phyloP scores from a whole-genome alignment of 2,888 invertebrate species.

The Dynastes grantii region DNA sequence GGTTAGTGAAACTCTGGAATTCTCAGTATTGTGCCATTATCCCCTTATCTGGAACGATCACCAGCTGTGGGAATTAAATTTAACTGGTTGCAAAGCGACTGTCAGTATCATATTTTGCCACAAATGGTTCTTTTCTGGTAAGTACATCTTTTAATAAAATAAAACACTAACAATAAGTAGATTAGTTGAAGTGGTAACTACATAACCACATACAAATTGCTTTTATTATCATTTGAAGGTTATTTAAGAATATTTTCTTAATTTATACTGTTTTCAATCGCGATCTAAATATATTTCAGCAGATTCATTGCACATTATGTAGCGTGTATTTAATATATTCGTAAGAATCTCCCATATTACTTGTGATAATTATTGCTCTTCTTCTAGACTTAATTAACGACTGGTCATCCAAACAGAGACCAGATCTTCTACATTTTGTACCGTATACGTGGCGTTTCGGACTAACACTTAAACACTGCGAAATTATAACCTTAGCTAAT shows the following conservation, averaged over 20 bases:
- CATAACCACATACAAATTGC: no score
- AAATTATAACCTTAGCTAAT: constrained; percentile 93
- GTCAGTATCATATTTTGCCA: constrained; percentile 94
- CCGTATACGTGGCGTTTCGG: constrained; percentile 98
- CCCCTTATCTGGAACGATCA: constrained; percentile 97
- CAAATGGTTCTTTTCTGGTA: constrained; percentile 93
- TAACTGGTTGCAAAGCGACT: constrained; percentile 96
- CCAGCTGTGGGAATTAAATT: constrained; percentile 93
- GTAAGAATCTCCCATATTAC: no score
- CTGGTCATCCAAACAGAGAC: constrained; percentile 95
- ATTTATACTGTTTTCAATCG: no score
- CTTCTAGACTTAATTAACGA: constrained; percentile 90
- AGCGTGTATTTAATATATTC: no score
- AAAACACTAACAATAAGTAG: no score
- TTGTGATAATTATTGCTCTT: not conserved
- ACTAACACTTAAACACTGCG: constrained; percentile 93
- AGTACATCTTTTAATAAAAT: constrained; percentile 54
- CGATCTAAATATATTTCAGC: no score
- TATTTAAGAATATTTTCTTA: no score
- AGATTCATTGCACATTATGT: no score
- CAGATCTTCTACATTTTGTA: constrained; percentile 94
- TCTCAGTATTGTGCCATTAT: constrained; percentile 90
- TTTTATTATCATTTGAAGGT: no score
- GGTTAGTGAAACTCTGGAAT: constrained; percentile 95
- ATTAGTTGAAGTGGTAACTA: no score